Evolutionary conservation across 2,113 vertebrate genomes (phyloP).

Genomic region (Manacus vitellinus): DNA sequence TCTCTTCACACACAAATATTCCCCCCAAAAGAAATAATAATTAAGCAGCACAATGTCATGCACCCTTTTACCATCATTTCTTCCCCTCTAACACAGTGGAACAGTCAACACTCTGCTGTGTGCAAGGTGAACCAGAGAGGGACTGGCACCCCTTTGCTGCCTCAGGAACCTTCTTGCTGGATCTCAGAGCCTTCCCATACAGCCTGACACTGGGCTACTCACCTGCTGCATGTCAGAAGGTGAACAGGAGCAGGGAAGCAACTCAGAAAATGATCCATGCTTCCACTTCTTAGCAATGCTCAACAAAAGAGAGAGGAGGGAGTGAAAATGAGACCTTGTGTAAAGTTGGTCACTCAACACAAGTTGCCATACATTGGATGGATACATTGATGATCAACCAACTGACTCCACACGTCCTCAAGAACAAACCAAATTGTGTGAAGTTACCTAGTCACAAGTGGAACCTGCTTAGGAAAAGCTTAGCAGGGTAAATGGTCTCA

Average conservation of each 20-base stretch:
- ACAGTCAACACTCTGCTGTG: neutral
- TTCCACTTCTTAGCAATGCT: neutral
- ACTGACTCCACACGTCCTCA: fast-evolving
- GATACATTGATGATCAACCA: neutral
- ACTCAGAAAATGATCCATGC: neutral
- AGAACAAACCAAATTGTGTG: neutral
- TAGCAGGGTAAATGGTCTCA: neutral
- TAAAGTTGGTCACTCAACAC: neutral
- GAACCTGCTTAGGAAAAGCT: neutral
- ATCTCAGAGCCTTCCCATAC: neutral
- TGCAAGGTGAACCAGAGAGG: neutral
- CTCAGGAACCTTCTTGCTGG: neutral
- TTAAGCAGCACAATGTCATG: neutral
- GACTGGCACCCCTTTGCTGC: neutral
- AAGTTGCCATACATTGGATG: neutral
- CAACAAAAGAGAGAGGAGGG: neutral
- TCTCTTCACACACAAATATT: neutral
- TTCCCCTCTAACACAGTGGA: neutral
- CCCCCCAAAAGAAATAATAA: neutral
- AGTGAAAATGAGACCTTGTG: neutral
- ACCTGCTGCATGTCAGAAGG: neutral
- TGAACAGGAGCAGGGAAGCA: neutral
- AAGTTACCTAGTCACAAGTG: neutral
- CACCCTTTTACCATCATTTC: neutral
- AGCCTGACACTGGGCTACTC: neutral